These are phyloP conservation scores for Phaethon lepturus DNA, from an alignment of 2,113 vertebrate species.

Conservation along the genomic window DNA sequence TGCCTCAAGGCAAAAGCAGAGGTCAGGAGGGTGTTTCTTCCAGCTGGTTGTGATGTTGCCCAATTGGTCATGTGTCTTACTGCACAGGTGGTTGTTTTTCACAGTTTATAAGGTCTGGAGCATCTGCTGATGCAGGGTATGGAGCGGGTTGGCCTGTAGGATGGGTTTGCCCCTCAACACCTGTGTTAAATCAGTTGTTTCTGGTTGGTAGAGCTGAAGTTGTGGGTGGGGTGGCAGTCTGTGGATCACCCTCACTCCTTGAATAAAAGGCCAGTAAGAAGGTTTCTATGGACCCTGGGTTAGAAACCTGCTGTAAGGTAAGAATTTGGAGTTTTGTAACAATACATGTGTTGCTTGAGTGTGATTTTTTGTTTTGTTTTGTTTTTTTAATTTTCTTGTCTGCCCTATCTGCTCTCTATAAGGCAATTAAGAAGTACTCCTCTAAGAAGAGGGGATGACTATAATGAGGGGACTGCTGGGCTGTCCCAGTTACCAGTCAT, in stretches of 20 bases:
- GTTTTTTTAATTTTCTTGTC: background rate
- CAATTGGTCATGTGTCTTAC: background rate
- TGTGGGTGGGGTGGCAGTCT: background rate
- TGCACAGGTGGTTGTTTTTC: background rate
- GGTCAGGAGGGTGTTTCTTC: background rate
- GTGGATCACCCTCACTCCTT: background rate
- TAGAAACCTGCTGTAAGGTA: background rate
- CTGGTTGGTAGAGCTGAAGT: background rate
- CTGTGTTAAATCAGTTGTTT: background rate
- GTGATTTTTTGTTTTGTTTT: too few relatives aligned
- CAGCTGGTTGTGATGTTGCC: background rate
- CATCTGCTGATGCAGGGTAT: background rate
- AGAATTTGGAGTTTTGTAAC: background rate
- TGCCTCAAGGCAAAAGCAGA: background rate
- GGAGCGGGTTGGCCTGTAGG: background rate
- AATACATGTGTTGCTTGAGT: background rate
- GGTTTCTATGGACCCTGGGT: rapidly evolving
- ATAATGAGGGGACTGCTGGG: background rate
- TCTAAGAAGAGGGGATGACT: background rate
- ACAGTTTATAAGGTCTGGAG: background rate
- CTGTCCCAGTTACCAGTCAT: background rate
- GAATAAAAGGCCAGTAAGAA: background rate
- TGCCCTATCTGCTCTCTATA: background rate
- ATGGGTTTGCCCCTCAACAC: background rate
- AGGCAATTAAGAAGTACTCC: background rate